phyloP scores from a whole-genome alignment of 2,113 vertebrate species.

The Ifrita kowaldi region DNA sequence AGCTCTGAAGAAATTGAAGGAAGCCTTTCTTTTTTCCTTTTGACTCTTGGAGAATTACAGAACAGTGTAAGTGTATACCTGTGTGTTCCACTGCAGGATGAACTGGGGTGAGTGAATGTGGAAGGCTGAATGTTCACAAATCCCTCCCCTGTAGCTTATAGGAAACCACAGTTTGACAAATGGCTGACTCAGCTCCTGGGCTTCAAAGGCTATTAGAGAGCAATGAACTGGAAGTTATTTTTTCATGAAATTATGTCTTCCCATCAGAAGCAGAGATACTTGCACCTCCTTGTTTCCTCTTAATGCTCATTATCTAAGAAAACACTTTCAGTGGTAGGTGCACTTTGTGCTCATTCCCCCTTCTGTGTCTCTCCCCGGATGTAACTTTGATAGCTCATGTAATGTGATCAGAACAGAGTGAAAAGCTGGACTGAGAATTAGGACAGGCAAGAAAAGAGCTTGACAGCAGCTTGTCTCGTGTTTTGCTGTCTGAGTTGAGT shows the following conservation, averaged over 20 bases:
- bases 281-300: not conserved
- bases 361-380: not conserved
- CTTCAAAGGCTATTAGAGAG: not conserved
- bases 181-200: not conserved
- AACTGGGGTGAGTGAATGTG: not conserved
- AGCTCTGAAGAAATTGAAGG: not conserved
- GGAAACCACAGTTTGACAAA: not conserved
- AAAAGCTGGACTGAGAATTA: not conserved
- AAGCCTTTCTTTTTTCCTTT: not conserved
- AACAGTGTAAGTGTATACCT: accelerated
- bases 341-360: not conserved
- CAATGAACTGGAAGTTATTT: not conserved
- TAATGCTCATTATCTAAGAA: not conserved
- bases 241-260: not conserved
- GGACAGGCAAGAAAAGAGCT: not conserved
- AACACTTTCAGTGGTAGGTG: not conserved
- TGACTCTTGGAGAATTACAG: not conserved
- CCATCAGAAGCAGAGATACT: not conserved
- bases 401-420: not conserved
- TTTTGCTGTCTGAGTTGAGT: not conserved
- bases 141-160: not conserved
- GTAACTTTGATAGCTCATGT: not conserved
- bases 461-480: accelerated
- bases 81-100: accelerated
- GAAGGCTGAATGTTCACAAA: not conserved